phyloP scores from a whole-genome alignment of 2,888 invertebrate genomes.

The Cephus nigrinus region DNA sequence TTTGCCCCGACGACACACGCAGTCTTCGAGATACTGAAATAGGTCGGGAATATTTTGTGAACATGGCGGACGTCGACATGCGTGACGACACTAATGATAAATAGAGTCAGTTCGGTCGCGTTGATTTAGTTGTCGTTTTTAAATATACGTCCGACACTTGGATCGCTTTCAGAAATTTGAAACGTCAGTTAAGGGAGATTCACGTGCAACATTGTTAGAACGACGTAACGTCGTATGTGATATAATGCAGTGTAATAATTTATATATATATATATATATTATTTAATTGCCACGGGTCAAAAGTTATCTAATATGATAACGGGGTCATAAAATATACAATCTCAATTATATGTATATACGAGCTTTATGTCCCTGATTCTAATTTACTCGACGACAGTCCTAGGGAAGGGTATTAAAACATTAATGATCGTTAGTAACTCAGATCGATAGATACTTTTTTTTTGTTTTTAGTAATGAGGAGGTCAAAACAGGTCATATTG shows the following conservation, averaged over 20 bases:
- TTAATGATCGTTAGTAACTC: neutral
- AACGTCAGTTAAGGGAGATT: neutral
- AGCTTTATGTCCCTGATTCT: neutral
- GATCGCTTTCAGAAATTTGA: neutral
- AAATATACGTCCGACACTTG: neutral
- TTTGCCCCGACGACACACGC: conserved; percentile 28
- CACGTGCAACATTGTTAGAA: neutral
- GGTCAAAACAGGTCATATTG: neutral
- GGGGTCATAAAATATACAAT: neutral
- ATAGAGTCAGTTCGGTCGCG: neutral
- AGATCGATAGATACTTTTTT: neutral
- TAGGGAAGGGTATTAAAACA: neutral
- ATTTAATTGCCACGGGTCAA: neutral
- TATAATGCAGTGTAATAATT: neutral
- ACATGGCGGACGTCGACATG: neutral
- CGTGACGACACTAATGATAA: neutral
- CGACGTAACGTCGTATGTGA: neutral
- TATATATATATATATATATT: neutral
- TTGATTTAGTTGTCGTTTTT: neutral
- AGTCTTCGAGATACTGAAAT: conserved; percentile 20
- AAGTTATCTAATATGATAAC: neutral
- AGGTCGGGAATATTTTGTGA: neutral
- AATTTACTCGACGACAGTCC: neutral
- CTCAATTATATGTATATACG: neutral
- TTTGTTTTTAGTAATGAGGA: neutral